Evolutionary conservation across 2,113 vertebrate genomes (phyloP), one percentile per base, ranked within the genome.

Genomic region (Phrynocephalus versicolor): DNA sequence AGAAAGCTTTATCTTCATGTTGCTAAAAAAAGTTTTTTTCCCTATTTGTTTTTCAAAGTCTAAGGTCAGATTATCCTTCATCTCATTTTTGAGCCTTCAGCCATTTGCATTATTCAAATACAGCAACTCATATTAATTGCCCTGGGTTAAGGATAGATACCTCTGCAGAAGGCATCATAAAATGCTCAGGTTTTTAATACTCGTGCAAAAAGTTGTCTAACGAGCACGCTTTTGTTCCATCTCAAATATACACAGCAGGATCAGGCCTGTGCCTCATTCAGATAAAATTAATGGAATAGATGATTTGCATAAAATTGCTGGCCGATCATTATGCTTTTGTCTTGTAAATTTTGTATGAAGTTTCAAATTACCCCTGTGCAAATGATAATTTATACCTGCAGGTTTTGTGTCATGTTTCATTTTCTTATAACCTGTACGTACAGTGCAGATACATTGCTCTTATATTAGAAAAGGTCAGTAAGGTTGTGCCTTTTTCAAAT

Each of bases 301-400:
- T 93, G 82, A 76, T 25, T 62, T 55, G 25, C 77, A 33, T 18
- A 91, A 57, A 85, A 75, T 88, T 37, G 67, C 5, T 82, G 13
- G 25, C 80, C 67, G 88, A 6, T 93, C 57, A 75, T 88, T 90
- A 87, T 18, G 30, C 45, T 3, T n/a, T 51, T 45, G 39, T 0
- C 39, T 93, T 89, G 2, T 81, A 90, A 89, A 87, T 93, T 88
- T 91, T 92, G 27, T 88, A 41, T 84, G 71, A 91, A n/a, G 12
- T 85, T 84, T 89, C 25, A 84, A 70, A 85, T n/a, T 33, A 18
- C 62, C 15, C 57, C 19, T 0, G 18, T 82, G 41, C 0, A 76
- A 90, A 77, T 10, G n/a, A 0, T 73, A 86, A 71, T 19, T 45
- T 83, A 77, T 37, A 9, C 39, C 33, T 76, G 41, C 6, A 60